Percentiles rank a stretch among this genome's conserved stretches.
Conservation (phyloP, 37 sponge, comb jelly and placozoan species). For the Bolinopsis microptera region DNA sequence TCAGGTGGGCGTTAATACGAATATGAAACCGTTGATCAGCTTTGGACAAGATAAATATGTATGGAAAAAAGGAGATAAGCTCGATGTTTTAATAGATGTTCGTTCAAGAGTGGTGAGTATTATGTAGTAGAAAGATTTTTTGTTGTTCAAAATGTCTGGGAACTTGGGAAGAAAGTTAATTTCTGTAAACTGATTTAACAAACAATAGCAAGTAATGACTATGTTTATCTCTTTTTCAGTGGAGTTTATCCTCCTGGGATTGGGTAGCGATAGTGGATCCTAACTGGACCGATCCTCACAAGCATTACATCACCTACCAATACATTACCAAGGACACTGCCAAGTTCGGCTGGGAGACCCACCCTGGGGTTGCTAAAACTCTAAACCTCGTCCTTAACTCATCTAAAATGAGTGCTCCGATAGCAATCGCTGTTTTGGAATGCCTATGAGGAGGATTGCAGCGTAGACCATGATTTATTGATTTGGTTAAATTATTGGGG, state of each 20-base stretch:
- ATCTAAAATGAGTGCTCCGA: slow-evolving; percentile 15
- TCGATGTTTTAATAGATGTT: neutral
- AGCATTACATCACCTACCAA: slow-evolving; percentile 23
- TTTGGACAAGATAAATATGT: neutral
- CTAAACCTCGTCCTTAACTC: neutral
- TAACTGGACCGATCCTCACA: neutral
- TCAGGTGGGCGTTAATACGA: neutral
- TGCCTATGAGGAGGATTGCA: no score
- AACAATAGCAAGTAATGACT: no score
- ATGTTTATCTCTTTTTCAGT: neutral
- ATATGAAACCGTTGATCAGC: neutral
- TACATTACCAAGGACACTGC: neutral
- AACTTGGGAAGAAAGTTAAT: no score
- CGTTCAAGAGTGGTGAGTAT: neutral
- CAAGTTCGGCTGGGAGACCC: neutral
- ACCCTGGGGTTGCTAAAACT: slow-evolving; percentile 10
- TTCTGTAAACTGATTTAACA: no score
- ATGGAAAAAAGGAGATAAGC: slow-evolving; percentile 26
- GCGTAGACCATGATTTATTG: no score
- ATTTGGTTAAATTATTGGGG: no score
- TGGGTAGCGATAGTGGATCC: neutral
- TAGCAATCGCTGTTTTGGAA: neutral
- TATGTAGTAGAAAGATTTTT: no score
- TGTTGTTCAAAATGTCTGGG: no score
- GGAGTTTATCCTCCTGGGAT: neutral